Evolutionary conservation across 2,888 invertebrate species (phyloP).

Genomic region (Andrena fulva): DNA sequence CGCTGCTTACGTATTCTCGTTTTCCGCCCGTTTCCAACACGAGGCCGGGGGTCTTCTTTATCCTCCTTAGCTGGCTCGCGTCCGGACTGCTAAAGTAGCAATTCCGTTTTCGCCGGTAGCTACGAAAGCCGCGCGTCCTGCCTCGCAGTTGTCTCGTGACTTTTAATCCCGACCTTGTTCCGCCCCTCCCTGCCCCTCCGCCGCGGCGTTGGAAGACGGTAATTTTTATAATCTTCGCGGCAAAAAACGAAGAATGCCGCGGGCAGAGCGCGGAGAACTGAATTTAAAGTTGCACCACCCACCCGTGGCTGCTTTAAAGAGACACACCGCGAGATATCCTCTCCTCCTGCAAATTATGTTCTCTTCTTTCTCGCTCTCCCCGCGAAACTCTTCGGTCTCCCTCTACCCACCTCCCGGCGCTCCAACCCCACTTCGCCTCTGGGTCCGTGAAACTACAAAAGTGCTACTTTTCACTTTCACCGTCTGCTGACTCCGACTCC

Average conservation of each 20-base stretch:
- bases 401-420: neutral
- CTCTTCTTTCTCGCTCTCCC: neutral
- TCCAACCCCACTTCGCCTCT: slow-evolving; percentile 1
- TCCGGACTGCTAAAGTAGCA: slow-evolving; percentile 66
- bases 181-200: neutral
- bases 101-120: slow-evolving; percentile 55
- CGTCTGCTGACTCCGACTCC: slow-evolving; percentile 63
- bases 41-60: slow-evolving; percentile 61
- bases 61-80: slow-evolving; percentile 58
- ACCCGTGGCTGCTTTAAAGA: slow-evolving; percentile 44
- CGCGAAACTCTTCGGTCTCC: slow-evolving; percentile 37
- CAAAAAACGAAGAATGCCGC: slow-evolving; percentile 9
- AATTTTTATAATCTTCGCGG: slow-evolving; percentile 67
- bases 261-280: slow-evolving; percentile 18
- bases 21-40: slow-evolving; percentile 63
- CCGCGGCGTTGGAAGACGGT: slow-evolving; percentile 35
- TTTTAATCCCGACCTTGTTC: slow-evolving; percentile 70
- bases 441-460: slow-evolving; percentile 58
- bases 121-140: slow-evolving; percentile 39
- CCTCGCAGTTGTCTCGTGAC: slow-evolving; percentile 60
- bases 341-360: neutral
- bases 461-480: slow-evolving; percentile 65
- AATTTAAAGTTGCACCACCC: slow-evolving; percentile 61
- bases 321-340: slow-evolving; percentile 28
- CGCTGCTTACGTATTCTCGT: slow-evolving; percentile 69